Percentiles rank a stretch among this genome's conserved stretches.
phyloP scores from a whole-genome alignment of 1,140 invertebrate species.

The Proales similis region DNA sequence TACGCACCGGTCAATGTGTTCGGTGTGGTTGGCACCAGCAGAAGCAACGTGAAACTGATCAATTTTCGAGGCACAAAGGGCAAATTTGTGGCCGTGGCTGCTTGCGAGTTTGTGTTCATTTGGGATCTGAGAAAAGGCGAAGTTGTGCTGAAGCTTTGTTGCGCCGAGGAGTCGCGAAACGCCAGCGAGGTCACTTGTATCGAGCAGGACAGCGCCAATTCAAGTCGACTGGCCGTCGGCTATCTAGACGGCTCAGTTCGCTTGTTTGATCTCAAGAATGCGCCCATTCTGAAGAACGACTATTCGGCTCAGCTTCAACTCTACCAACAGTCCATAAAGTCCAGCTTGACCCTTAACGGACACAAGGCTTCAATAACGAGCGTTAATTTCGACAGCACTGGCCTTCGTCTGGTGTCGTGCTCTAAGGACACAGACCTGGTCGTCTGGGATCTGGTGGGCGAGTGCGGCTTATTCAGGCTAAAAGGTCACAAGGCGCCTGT shows the following conservation, averaged over 20 bases:
- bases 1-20: constrained; percentile 66
- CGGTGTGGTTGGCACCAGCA: constrained; percentile 72
- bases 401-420: constrained; percentile 63
- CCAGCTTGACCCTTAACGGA: constrained; percentile 68
- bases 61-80: constrained; percentile 65
- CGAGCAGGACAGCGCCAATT: constrained; percentile 14
- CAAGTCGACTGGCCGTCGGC: constrained; percentile 71
- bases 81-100: constrained; percentile 74
- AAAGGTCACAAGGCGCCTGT: constrained; percentile 83
- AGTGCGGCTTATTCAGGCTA: constrained; percentile 76
- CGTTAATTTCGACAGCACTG: constrained; percentile 69
- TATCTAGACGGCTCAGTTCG: constrained; percentile 80
- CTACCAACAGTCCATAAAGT: constrained; percentile 16
- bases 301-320: constrained; percentile 45
- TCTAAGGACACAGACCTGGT: constrained; percentile 80
- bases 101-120: constrained; percentile 81
- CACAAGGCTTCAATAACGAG: constrained; percentile 77
- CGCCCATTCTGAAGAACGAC: constrained; percentile 1
- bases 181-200: constrained; percentile 27
- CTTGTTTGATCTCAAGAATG: constrained; percentile 59
- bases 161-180: not conserved
- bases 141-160: constrained; percentile 62
- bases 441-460: constrained; percentile 85
- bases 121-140: constrained; percentile 85
- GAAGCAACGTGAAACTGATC: constrained; percentile 67